A percentile compares a stretch with the other conserved stretches of the same genome.
These are phyloP conservation scores for Aelia acuminata DNA, from an alignment of 2,888 invertebrate genomes.

Conservation along the genomic window DNA sequence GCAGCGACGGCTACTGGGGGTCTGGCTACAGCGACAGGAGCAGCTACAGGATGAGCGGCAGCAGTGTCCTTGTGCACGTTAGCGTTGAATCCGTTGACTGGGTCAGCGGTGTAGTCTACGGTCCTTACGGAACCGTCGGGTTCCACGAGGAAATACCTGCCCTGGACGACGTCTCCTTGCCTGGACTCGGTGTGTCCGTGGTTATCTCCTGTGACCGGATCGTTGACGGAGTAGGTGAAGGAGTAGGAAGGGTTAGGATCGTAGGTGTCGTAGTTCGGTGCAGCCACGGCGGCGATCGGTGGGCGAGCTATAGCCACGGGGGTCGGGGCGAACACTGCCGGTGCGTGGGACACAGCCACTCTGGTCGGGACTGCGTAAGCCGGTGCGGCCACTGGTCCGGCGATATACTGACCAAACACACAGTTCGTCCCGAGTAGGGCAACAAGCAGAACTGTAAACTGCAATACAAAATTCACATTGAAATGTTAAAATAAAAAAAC, in stretches of 20 bases:
- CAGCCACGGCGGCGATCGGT: conserved; percentile 13
- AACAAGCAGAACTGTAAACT: neutral
- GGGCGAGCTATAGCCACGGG: conserved; percentile 19
- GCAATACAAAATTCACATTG: neutral
- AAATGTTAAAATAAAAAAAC: no score
- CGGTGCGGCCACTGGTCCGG: neutral
- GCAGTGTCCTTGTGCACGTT: conserved; percentile 51
- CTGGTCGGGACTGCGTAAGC: neutral
- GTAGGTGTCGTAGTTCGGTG: conserved; percentile 38
- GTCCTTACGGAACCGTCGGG: conserved; percentile 50
- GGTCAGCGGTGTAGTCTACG: conserved; percentile 54
- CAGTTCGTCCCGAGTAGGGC: neutral
- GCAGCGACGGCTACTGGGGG: conserved; percentile 47
- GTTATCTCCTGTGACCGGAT: conserved; percentile 43
- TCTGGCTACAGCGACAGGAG: conserved; percentile 39
- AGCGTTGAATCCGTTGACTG: conserved; percentile 59
- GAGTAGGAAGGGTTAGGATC: conserved; percentile 55
- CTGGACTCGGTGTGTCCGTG: conserved; percentile 41
- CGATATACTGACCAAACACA: neutral
- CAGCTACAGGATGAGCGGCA: neutral
- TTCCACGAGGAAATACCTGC: conserved; percentile 43
- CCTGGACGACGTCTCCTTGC: conserved; percentile 49
- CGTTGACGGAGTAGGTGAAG: conserved; percentile 40
- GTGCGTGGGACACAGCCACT: neutral
- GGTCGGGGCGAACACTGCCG: conserved; percentile 4